These are phyloP conservation scores for Portevinia maculata DNA, from an alignment of 2,888 invertebrate species.

Conservation along the genomic window DNA sequence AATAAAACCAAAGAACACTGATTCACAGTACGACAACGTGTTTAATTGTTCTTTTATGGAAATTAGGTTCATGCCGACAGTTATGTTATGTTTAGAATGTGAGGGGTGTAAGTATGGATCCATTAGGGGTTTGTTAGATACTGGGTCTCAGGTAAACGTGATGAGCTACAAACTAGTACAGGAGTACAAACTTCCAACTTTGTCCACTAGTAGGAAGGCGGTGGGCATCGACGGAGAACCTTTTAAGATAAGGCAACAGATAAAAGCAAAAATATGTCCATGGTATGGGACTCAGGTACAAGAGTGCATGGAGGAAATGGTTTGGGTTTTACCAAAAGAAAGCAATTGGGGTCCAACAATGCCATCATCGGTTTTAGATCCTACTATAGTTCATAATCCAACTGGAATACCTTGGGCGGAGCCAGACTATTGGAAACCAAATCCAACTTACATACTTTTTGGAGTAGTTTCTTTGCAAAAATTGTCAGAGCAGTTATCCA, in stretches of 20 bases:
- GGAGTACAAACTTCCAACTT: neutral
- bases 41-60: neutral
- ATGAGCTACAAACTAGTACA: neutral
- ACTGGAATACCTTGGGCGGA: neutral
- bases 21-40: neutral
- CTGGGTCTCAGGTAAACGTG: neutral
- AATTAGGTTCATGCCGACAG: neutral
- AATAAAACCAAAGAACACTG: neutral
- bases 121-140: neutral
- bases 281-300: neutral
- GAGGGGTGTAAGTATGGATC: neutral
- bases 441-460: neutral
- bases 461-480: neutral
- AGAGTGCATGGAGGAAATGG: neutral
- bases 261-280: neutral
- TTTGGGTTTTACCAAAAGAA: neutral
- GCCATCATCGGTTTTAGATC: neutral
- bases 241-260: neutral
- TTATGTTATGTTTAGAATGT: neutral
- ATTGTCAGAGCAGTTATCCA: neutral
- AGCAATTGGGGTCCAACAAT: slow-evolving; percentile 1
- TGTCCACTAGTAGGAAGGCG: neutral
- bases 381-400: neutral
- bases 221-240: too few species aligned
- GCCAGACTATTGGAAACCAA: neutral